Percentiles rank a stretch among this genome's conserved stretches.
Evolutionary conservation across 2,113 vertebrate genomes (phyloP).

Genomic region (Mandrillus leucophaeus): DNA sequence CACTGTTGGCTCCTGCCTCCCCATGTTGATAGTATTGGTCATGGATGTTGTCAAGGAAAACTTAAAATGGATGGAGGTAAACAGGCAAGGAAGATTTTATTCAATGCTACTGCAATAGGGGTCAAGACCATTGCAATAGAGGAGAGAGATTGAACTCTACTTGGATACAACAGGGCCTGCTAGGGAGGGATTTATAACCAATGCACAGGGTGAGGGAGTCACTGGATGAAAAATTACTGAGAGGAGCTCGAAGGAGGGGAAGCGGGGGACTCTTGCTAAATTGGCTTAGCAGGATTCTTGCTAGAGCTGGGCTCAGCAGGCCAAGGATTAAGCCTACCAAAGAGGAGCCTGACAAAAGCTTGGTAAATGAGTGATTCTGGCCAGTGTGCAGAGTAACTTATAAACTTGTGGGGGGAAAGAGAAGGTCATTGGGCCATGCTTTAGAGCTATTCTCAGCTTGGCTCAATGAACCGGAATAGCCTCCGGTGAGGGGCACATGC

Average conservation of each 20-base stretch:
- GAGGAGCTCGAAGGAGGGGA: not conserved
- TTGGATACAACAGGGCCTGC: not conserved
- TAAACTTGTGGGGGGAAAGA: not conserved
- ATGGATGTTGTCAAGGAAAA: not conserved
- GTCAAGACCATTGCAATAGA: accelerated
- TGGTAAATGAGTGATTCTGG: too few species aligned
- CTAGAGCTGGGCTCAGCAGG: not conserved
- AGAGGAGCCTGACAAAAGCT: too few species aligned
- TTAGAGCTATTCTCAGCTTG: not conserved
- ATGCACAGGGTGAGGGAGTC: not conserved
- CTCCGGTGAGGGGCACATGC: accelerated
- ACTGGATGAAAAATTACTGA: accelerated
- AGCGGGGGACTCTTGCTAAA: accelerated
- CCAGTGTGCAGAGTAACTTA: accelerated
- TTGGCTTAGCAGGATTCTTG: not conserved
- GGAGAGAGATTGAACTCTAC: not conserved
- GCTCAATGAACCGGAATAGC: not conserved
- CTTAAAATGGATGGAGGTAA: not conserved
- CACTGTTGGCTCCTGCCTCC: too few species aligned
- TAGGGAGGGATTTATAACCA: accelerated
- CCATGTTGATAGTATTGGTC: too few species aligned
- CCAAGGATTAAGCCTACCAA: not conserved
- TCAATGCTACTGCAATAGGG: accelerated
- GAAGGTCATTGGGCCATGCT: accelerated
- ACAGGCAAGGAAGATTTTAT: accelerated